phyloP scores from a whole-genome alignment of 2,113 vertebrate species.

The Abramis brama region DNA sequence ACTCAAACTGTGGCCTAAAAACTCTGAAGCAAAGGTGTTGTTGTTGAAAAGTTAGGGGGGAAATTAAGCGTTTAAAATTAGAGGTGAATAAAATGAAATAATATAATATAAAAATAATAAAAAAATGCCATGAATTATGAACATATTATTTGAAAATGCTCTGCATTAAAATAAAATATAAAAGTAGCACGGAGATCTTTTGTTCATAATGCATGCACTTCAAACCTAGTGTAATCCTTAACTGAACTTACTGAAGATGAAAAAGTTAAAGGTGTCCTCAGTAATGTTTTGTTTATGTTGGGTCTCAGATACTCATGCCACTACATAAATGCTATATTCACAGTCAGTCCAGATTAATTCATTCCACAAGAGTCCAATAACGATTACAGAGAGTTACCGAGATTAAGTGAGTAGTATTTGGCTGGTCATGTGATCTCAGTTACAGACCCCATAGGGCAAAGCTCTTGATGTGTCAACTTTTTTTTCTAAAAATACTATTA shows the following conservation, averaged over 20 bases:
- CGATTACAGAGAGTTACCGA: not conserved
- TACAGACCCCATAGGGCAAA: not conserved
- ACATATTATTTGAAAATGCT: too few relatives aligned
- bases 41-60: not conserved
- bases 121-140: too few relatives aligned
- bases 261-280: not conserved
- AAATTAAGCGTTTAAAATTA: not conserved
- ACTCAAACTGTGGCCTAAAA: not conserved
- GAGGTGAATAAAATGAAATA: not conserved
- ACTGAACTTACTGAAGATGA: not conserved
- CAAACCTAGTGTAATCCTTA: not conserved
- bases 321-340: not conserved
- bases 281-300: not conserved
- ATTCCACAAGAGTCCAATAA: too few relatives aligned
- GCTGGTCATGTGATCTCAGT: not conserved
- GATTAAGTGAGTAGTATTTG: not conserved
- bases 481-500: not conserved
- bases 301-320: not conserved
- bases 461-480: not conserved
- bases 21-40: too few relatives aligned
- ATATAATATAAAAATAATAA: not conserved
- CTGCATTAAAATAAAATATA: too few relatives aligned
- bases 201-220: not conserved
- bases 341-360: not conserved
- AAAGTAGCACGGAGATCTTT: too few relatives aligned